Percentiles rank a stretch among this genome's conserved stretches.
These are phyloP conservation scores for Halichoerus grypus DNA, from an alignment of 2,113 vertebrate genomes.

Conservation along the genomic window DNA sequence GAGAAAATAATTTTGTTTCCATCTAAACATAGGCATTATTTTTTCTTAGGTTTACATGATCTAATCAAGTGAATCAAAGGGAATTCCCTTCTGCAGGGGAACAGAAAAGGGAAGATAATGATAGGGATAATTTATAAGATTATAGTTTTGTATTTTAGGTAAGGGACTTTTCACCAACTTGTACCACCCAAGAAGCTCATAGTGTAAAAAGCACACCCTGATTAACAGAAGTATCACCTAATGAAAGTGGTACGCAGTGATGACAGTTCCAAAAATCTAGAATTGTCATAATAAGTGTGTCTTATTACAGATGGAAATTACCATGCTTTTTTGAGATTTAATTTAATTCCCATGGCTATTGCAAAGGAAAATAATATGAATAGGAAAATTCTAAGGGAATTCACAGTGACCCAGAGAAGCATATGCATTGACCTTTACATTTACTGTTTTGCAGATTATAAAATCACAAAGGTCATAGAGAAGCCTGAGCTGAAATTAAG, in stretches of 20 bases:
- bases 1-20: background rate
- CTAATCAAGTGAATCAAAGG: background rate
- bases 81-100: background rate
- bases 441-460: background rate
- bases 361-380: background rate
- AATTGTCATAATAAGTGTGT: background rate
- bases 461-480: background rate
- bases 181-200: background rate
- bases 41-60: background rate
- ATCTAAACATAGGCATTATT: background rate
- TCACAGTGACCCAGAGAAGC: background rate
- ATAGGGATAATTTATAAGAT: background rate
- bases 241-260: background rate
- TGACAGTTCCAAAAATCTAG: background rate
- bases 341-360: slow-evolving; percentile 6
- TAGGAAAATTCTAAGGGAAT: background rate
- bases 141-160: background rate
- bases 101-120: background rate
- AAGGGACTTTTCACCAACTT: background rate
- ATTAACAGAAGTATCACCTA: background rate
- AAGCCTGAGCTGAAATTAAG: background rate
- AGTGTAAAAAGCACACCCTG: background rate
- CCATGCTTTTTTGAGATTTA: background rate
- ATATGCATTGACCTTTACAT: background rate
- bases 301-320: background rate